Percentiles rank a stretch among this genome's conserved stretches.
These are phyloP conservation scores for Acronicta leporina DNA, from an alignment of 2,888 invertebrate genomes.

Conservation along the genomic window DNA sequence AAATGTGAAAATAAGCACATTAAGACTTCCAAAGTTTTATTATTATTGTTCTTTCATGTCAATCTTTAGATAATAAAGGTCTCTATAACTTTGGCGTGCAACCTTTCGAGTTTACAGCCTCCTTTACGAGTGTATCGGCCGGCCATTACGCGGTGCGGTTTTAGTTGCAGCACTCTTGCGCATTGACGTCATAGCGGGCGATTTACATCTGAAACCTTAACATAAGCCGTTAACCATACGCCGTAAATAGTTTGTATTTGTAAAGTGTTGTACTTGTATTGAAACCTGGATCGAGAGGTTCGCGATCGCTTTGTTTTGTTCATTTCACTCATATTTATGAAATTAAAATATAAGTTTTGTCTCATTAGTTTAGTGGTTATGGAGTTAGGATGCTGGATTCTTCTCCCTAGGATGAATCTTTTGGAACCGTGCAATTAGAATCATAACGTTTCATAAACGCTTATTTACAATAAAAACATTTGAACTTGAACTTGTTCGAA, in stretches of 20 bases:
- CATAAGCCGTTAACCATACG: constrained; percentile 50
- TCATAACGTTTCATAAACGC: no score
- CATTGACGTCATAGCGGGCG: constrained; percentile 59
- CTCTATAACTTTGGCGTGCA: constrained; percentile 9
- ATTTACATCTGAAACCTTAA: constrained; percentile 53
- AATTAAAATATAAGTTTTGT: not conserved
- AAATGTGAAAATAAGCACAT: no score
- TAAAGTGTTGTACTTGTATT: constrained; percentile 53
- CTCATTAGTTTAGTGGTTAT: no score
- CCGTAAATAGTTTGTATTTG: constrained; percentile 58
- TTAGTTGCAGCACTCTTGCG: constrained; percentile 51
- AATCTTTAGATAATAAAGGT: not conserved
- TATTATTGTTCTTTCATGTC: not conserved
- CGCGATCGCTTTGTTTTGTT: constrained; percentile 25
- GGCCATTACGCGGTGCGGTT: constrained; percentile 54
- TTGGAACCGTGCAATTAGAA: no score
- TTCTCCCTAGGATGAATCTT: no score
- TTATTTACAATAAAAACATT: no score
- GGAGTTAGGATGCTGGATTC: no score
- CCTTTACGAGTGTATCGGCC: constrained; percentile 59
- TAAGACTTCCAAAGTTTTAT: no score
- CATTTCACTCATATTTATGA: constrained; percentile 4
- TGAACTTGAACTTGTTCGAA: no score
- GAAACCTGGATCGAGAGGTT: constrained; percentile 43
- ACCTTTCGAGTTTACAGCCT: constrained; percentile 57